Conservation (phyloP, 2,888 invertebrate genomes). For the Lithophane ornitopus region DNA sequence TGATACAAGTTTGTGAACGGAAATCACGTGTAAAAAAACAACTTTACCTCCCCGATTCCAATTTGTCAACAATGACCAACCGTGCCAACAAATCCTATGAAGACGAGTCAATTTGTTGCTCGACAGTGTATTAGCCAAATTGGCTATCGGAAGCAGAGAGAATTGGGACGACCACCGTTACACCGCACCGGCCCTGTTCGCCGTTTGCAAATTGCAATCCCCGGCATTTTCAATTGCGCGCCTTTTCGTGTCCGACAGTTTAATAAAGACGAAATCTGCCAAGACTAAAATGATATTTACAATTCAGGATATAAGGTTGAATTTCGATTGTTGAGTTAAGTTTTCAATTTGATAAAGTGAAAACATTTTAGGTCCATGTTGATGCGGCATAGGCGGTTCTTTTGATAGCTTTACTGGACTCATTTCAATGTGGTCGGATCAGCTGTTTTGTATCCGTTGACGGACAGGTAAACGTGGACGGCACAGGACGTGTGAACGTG, state of each 20-base stretch:
- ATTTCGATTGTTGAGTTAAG: not conserved
- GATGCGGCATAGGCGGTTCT: conserved; percentile 41
- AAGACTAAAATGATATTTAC: not conserved
- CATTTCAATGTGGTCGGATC: conserved; percentile 49
- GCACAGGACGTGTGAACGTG: not conserved
- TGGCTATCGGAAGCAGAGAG: conserved; percentile 44
- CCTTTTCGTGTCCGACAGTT: conserved; percentile 41
- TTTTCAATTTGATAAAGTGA: conserved; percentile 63
- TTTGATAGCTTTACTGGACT: conserved; percentile 49
- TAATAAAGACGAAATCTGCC: conserved; percentile 14
- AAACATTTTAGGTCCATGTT: conserved; percentile 56
- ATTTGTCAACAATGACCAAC: conserved; percentile 15
- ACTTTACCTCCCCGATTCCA: not conserved
- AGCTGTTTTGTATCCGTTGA: conserved; percentile 33
- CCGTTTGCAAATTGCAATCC: conserved; percentile 61
- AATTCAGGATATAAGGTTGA: rapidly evolving
- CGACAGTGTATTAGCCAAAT: conserved; percentile 50
- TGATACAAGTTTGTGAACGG: no score
- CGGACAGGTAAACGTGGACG: conserved; percentile 26
- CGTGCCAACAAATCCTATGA: conserved; percentile 32
- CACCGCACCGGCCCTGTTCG: conserved; percentile 38
- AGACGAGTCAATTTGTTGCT: conserved; percentile 44
- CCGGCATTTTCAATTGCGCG: conserved; percentile 56
- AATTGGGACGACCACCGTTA: conserved; percentile 44
- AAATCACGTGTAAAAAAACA: no score